phyloP scores from a whole-genome alignment of 2,113 vertebrate species.

The Triplophysa dalaica region DNA sequence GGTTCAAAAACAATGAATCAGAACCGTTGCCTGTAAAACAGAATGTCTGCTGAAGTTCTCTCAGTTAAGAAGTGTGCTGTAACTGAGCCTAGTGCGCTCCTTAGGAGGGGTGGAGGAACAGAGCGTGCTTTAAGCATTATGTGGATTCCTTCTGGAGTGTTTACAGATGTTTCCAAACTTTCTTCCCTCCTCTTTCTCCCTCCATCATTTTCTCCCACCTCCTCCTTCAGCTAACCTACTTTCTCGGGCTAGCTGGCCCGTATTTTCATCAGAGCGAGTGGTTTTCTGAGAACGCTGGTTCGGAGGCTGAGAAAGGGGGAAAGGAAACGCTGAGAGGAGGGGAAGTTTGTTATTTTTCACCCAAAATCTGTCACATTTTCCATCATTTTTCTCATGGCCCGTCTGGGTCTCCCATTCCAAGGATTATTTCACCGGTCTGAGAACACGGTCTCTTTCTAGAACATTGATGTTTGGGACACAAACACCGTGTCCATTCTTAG shows the following conservation, averaged over 20 bases:
- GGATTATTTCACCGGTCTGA: conserved; percentile 19
- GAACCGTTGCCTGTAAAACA: background rate
- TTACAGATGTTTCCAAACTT: conserved; percentile 46
- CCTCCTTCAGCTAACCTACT: conserved; percentile 41
- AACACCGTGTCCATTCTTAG: conserved; percentile 5
- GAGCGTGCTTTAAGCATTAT: conserved; percentile 67
- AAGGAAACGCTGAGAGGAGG: background rate
- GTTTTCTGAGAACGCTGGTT: conserved; percentile 13
- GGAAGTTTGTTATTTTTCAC: conserved; percentile 19
- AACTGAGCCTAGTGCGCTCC: background rate
- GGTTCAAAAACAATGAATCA: conserved; percentile 2
- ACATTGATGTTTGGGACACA: conserved; percentile 13
- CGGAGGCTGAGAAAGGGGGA: background rate
- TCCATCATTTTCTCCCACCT: conserved; percentile 13
- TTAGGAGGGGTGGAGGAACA: conserved; percentile 62
- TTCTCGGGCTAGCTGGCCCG: conserved; percentile 9
- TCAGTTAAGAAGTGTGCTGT: background rate
- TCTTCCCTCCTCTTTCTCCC: conserved; percentile 25
- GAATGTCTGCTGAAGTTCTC: conserved; percentile 11
- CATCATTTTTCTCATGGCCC: conserved; percentile 49
- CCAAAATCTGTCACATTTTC: conserved; percentile 56
- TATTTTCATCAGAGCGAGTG: conserved; percentile 9
- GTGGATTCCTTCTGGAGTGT: conserved; percentile 51
- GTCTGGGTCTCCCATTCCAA: conserved; percentile 10
- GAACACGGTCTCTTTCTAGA: background rate